Evolutionary conservation across 2,888 invertebrate genomes (phyloP).

Genomic region (Drosophila leonis): DNA sequence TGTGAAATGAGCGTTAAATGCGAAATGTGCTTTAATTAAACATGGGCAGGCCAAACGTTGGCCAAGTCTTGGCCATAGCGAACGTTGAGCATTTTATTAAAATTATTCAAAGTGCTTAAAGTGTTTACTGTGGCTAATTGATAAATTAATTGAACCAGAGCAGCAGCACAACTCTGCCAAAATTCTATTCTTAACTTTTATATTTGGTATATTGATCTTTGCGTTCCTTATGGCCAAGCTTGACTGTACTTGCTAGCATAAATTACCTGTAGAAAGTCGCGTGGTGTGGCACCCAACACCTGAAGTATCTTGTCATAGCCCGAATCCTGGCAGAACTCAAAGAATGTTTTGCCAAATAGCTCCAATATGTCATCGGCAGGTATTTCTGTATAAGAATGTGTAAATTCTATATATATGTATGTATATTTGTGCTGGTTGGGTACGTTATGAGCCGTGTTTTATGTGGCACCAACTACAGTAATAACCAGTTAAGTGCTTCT

Average conservation of each 20-base stretch:
- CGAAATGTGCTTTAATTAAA: conserved; percentile 70
- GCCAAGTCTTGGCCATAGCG: conserved; percentile 5
- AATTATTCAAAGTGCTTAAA: not conserved
- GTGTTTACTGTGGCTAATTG: not conserved
- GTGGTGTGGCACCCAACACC: conserved; percentile 96
- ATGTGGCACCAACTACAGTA: conserved; percentile 20
- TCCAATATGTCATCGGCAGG: conserved; percentile 96
- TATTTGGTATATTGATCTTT: not conserved
- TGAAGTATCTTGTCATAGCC: conserved; percentile 98
- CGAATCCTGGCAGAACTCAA: conserved; percentile 98
- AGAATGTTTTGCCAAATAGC: conserved; percentile 96
- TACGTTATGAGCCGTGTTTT: conserved; percentile 9
- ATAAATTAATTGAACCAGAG: no score
- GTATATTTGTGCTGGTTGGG: not conserved
- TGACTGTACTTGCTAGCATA: not conserved
- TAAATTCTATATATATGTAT: not conserved
- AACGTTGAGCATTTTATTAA: not conserved
- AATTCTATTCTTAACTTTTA: not conserved
- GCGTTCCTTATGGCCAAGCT: not conserved
- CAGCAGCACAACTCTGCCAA: not conserved
- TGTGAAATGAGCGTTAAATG: conserved; percentile 66
- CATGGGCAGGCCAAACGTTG: not conserved
- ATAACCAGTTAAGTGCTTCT: conserved; percentile 25
- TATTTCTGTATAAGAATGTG: conserved; percentile 88
- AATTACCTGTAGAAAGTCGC: conserved; percentile 95